phyloP scores from a whole-genome alignment of 2,888 invertebrate genomes.

The Torymus tubicola region DNA sequence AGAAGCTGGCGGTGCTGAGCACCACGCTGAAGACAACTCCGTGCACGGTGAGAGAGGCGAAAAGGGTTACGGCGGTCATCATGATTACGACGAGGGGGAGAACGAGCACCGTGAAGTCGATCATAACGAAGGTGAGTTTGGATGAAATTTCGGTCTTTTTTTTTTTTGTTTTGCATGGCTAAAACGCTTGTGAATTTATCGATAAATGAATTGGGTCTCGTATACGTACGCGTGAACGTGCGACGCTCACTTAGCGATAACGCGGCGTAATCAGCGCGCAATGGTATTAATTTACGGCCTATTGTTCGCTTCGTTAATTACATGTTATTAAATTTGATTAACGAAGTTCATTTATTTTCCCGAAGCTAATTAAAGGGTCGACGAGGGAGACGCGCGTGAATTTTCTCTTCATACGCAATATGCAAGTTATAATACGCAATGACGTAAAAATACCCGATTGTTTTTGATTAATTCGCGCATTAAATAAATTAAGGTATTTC shows the following conservation, averaged over 20 bases:
- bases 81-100: slow-evolving; percentile 55
- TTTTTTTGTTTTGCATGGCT: no score
- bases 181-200: no score
- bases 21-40: slow-evolving; percentile 49
- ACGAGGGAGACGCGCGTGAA: background rate
- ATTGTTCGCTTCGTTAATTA: background rate
- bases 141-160: background rate
- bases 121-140: slow-evolving; percentile 39
- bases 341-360: slow-evolving; percentile 1
- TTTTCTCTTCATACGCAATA: no score
- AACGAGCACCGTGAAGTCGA: slow-evolving; percentile 40
- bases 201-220: no score
- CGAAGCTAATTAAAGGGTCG: background rate
- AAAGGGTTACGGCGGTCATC: slow-evolving; percentile 47
- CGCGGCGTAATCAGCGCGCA: no score
- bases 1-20: slow-evolving; percentile 57
- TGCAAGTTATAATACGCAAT: no score
- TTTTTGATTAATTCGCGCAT: no score
- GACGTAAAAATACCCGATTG: no score
- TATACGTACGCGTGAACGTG: no score
- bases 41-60: slow-evolving; percentile 52
- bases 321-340: background rate
- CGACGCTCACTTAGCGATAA: no score
- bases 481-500: no score
- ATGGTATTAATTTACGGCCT: no score